A percentile compares a stretch with the other conserved stretches of the same genome.
Evolutionary conservation across 2,888 invertebrate genomes (phyloP).

Genomic region (Allophyes oxyacanthae): DNA sequence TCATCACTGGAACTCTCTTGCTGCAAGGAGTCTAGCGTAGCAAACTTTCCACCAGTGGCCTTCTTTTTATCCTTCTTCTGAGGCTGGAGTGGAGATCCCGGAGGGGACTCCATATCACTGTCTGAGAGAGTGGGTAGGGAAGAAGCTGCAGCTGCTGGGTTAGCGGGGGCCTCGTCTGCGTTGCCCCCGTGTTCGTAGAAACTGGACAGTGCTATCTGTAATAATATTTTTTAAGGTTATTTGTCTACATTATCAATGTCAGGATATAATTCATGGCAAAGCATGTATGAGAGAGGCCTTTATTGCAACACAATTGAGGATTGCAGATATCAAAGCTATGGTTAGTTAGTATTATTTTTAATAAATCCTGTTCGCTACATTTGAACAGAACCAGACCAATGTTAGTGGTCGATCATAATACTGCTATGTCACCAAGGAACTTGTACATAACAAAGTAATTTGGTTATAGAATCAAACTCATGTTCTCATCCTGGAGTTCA

Average conservation of each 20-base stretch:
- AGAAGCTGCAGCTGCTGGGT: constrained; percentile 66
- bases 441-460: too few relatives aligned
- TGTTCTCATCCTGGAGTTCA: not conserved
- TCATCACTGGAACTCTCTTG: constrained; percentile 90
- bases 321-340: too few relatives aligned
- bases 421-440: too few relatives aligned
- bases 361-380: too few relatives aligned
- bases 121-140: constrained; percentile 74
- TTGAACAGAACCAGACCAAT: too few relatives aligned
- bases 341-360: too few relatives aligned
- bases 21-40: constrained; percentile 89
- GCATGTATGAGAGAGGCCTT: too few relatives aligned
- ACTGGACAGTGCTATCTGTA: constrained; percentile 93
- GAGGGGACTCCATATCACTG: constrained; percentile 82
- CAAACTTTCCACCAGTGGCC: constrained; percentile 85
- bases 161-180: constrained; percentile 77
- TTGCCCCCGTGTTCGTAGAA: constrained; percentile 93
- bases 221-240: constrained; percentile 8
- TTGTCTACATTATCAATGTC: too few relatives aligned
- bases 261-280: too few relatives aligned
- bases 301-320: too few relatives aligned
- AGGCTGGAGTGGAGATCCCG: constrained; percentile 69
- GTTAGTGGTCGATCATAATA: too few relatives aligned
- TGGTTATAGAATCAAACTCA: not conserved
- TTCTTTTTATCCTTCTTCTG: constrained; percentile 79